A percentile compares a stretch with the other conserved stretches of the same genome.
These are phyloP conservation scores for Karalla daura DNA, from an alignment of 2,797 vertebrate genomes.

Conservation along the genomic window DNA sequence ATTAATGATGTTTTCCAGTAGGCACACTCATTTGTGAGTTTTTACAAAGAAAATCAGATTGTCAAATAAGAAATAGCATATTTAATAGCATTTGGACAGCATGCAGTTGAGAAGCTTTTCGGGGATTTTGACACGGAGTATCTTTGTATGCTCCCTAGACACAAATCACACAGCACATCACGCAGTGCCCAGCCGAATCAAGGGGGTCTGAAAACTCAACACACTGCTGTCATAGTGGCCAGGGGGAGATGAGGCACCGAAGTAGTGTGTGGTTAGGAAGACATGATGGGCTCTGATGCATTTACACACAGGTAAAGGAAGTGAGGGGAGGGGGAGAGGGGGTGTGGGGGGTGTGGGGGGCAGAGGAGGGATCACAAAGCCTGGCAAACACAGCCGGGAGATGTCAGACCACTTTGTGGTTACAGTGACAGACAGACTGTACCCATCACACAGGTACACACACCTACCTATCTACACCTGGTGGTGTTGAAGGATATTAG, in stretches of 20 bases:
- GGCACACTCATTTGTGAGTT: background rate
- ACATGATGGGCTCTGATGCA: conserved; percentile 72
- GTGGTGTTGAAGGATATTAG: conserved; percentile 1
- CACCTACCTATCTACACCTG: background rate
- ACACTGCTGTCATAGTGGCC: background rate
- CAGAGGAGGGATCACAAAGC: conserved; percentile 27
- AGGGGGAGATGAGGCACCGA: background rate
- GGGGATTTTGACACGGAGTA: background rate
- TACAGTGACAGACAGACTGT: conserved; percentile 53
- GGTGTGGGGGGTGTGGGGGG: background rate
- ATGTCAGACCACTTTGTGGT: conserved; percentile 49
- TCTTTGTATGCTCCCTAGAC: background rate
- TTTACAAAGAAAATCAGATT: background rate
- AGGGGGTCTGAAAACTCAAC: conserved; percentile 3
- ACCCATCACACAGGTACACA: conserved; percentile 33
- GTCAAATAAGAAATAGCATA: background rate
- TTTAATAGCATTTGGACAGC: too few relatives aligned
- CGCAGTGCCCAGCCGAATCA: background rate
- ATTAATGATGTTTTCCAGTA: conserved; percentile 9
- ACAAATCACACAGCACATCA: background rate
- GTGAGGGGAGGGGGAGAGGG: background rate
- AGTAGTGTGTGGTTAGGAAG: conserved; percentile 27
- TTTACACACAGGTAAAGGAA: conserved; percentile 48
- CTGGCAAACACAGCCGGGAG: conserved; percentile 39
- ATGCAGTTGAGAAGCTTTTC: background rate